These are phyloP conservation scores for Dinoponera quadriceps DNA, from an alignment of 1,140 invertebrate genomes.

Conservation along the genomic window DNA sequence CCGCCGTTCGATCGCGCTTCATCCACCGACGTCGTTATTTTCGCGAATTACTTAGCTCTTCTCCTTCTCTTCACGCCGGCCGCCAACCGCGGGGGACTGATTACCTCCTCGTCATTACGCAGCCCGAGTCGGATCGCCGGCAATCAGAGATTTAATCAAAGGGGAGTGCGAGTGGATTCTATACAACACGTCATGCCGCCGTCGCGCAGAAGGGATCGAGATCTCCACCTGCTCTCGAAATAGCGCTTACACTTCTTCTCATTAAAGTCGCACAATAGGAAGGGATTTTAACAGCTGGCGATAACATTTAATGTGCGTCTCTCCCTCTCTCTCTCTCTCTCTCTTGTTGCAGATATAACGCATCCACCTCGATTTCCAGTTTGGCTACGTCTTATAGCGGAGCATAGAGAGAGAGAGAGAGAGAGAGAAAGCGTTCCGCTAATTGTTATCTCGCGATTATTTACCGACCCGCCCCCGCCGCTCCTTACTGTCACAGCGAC, in stretches of 20 bases:
- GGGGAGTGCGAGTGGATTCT: constrained; percentile 54
- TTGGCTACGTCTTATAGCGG: neutral
- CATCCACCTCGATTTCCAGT: constrained; percentile 22
- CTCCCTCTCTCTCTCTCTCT: too few species aligned
- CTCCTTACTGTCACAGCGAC: too few species aligned
- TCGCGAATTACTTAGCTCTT: constrained; percentile 43
- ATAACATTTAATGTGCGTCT: constrained; percentile 34
- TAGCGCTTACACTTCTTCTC: constrained; percentile 53
- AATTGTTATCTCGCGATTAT: constrained; percentile 5
- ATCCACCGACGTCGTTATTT: constrained; percentile 29
- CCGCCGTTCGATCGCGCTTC: constrained; percentile 20
- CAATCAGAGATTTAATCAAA: constrained; percentile 79
- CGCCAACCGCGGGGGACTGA: constrained; percentile 20
- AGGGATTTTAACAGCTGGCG: constrained; percentile 27
- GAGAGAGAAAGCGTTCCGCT: neutral
- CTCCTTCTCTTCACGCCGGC: neutral
- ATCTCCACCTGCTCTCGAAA: constrained; percentile 38
- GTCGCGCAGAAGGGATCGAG: constrained; percentile 59
- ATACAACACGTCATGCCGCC: constrained; percentile 74
- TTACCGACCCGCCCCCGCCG: neutral
- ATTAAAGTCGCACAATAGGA: constrained; percentile 30
- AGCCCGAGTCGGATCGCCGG: constrained; percentile 65
- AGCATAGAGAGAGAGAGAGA: too few species aligned
- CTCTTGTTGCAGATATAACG: neutral
- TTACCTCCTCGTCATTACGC: constrained; percentile 63